Percentiles rank a stretch among this genome's conserved stretches.
These are phyloP conservation scores for Xiphydria camelus DNA, from an alignment of 2,888 invertebrate species.

Conservation along the genomic window DNA sequence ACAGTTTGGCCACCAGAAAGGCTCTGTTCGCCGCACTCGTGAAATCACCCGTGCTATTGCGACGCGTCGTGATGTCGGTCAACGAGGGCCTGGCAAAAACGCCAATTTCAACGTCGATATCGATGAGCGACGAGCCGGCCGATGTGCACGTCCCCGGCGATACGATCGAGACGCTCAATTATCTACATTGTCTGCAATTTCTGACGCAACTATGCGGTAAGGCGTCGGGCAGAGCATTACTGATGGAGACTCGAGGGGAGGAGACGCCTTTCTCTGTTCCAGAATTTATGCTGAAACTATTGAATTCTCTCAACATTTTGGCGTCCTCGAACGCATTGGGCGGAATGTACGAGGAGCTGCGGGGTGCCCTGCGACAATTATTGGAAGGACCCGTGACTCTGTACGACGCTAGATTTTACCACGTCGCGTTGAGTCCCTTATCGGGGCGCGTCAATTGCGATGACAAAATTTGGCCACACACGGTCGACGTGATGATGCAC, in stretches of 20 bases:
- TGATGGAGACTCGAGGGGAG: slow-evolving; percentile 35
- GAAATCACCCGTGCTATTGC: slow-evolving; percentile 44
- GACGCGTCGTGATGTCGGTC: slow-evolving; percentile 32
- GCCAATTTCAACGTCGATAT: slow-evolving; percentile 31
- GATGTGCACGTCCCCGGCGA: slow-evolving; percentile 50
- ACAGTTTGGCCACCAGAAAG: slow-evolving; percentile 41
- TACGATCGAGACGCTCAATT: slow-evolving; percentile 44
- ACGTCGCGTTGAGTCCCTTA: slow-evolving; percentile 39
- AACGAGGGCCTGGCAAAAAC: slow-evolving; percentile 35
- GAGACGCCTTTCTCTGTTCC: slow-evolving; percentile 30
- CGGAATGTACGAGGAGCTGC: slow-evolving; percentile 43
- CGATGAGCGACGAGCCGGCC: slow-evolving; percentile 42
- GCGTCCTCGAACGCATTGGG: slow-evolving; percentile 36
- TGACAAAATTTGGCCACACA: slow-evolving; percentile 45
- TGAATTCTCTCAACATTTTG: slow-evolving; percentile 41
- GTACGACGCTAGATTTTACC: slow-evolving; percentile 43
- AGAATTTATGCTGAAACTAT: slow-evolving; percentile 38
- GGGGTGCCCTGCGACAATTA: slow-evolving; percentile 37
- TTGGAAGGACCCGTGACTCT: slow-evolving; percentile 36
- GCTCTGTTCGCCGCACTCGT: slow-evolving; percentile 37
- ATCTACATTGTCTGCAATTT: slow-evolving; percentile 48
- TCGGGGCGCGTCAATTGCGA: slow-evolving; percentile 30
- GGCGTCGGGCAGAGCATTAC: slow-evolving; percentile 37
- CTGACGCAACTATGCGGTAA: slow-evolving; percentile 44
- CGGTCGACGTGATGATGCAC: slow-evolving; percentile 39